These are phyloP conservation scores for Syrphus vitripennis DNA, from an alignment of 2,888 invertebrate species.

Conservation along the genomic window DNA sequence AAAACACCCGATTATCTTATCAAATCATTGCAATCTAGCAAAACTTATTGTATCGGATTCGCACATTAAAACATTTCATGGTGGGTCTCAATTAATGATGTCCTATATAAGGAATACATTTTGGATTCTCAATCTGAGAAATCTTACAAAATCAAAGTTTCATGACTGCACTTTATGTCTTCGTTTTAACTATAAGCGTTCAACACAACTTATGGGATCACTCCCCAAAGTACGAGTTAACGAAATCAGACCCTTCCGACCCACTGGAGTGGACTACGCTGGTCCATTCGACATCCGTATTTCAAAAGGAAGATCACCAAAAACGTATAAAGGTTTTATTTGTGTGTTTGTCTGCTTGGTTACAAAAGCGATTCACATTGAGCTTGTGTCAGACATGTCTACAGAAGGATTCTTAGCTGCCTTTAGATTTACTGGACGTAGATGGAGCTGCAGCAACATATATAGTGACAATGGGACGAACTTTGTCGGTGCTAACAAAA, in stretches of 20 bases:
- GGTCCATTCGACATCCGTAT: constrained; percentile 48
- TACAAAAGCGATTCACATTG: constrained; percentile 15
- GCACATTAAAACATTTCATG: constrained; percentile 13
- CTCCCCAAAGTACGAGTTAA: constrained; percentile 36
- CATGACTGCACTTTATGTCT: neutral
- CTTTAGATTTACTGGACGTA: constrained; percentile 8
- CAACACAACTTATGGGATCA: constrained; percentile 49
- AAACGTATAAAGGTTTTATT: constrained; percentile 14
- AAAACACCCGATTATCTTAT: constrained; percentile 37
- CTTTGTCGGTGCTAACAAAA: neutral
- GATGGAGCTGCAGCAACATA: constrained; percentile 11
- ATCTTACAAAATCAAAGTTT: neutral
- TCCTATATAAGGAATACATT: constrained; percentile 26
- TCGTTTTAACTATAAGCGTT: constrained; percentile 1
- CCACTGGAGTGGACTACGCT: constrained; percentile 34
- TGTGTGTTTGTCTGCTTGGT: constrained; percentile 13
- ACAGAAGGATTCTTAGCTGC: constrained; percentile 14
- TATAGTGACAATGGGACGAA: constrained; percentile 18
- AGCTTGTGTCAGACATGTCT: constrained; percentile 21
- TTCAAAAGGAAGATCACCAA: constrained; percentile 6
- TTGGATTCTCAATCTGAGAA: constrained; percentile 8
- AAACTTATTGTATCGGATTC: constrained; percentile 6
- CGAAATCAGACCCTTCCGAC: neutral
- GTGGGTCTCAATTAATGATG: constrained; percentile 12
- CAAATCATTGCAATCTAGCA: constrained; percentile 24